Percentiles rank a stretch among this genome's conserved stretches.
phyloP scores from a whole-genome alignment of 2,888 invertebrate species.

The Cephus rjabovi region DNA sequence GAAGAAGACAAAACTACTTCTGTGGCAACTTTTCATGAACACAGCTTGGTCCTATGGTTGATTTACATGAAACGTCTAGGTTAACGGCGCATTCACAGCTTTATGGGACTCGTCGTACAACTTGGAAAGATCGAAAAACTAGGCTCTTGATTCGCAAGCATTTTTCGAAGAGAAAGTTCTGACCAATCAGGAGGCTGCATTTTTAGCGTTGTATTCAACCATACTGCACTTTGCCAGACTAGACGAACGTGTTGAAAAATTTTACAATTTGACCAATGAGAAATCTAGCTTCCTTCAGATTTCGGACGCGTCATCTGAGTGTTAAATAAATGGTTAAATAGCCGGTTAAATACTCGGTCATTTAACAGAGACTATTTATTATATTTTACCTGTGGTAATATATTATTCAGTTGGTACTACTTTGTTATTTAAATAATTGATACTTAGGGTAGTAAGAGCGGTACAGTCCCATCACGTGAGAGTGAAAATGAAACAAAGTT shows the following conservation, averaged over 20 bases:
- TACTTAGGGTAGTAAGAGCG: too few species aligned
- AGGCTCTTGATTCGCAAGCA: not conserved
- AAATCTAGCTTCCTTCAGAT: not conserved
- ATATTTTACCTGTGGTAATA: too few species aligned
- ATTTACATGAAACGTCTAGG: not conserved
- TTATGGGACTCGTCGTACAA: not conserved
- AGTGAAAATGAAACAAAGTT: too few species aligned
- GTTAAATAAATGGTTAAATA: too few species aligned
- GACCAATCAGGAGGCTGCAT: not conserved
- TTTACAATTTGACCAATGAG: not conserved
- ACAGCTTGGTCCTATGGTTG: not conserved
- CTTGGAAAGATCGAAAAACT: too few species aligned
- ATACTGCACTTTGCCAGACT: not conserved
- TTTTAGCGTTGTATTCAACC: too few species aligned
- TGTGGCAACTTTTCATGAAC: not conserved
- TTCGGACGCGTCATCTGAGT: not conserved
- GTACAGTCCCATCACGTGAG: too few species aligned
- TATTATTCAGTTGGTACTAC: too few species aligned
- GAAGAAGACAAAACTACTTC: not conserved
- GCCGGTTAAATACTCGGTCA: too few species aligned
- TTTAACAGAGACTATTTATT: too few species aligned
- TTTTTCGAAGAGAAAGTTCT: not conserved
- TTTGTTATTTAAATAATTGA: too few species aligned
- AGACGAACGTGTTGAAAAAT: not conserved
- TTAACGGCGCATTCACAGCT: not conserved